Base-by-base conservation (phyloP, 2,113 vertebrate species). In the Pyrgilauda ruficollis region DNA sequence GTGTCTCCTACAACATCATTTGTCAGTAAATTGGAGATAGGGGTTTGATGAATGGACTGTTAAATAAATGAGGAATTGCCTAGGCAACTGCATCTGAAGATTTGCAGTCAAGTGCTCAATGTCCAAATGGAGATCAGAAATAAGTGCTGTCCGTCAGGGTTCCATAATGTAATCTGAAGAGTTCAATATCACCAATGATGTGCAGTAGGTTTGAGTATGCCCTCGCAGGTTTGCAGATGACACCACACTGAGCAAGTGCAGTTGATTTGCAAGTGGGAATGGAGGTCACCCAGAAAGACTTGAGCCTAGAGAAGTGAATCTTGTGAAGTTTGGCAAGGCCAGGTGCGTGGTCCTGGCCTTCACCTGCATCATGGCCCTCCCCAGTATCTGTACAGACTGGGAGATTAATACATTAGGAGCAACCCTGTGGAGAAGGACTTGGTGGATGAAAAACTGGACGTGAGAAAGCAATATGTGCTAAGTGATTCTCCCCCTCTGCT, bases 231-330 rank as follows among this genome's bases (percentile, higher is more conserved):
- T 47, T 78, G 61, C 1, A 4, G 37, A 20, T 78, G 61, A 20
- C 20, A 5, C 33, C 26, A 11, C 0, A 0, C 26, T 69, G 30
- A 69, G 59, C 4, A 4, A 52, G 28, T 59, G 44, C 8, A 28
- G 26, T 64, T 64, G 16, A 16, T 50, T 33, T 1, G 1, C 30
- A 27, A 7, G 39, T 33, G 22, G 43, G 13, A 69, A 37, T 26
- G 28, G 30, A 18, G 0, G 1, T 33, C 7, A 17, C 24, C 15
- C 14, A 33, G 46, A 35, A 37, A 27, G 24, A 39, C 6, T 39
- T 47, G 8, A 58, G 43, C 14, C 43, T 72, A 5, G 18, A 44
- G 30, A 12, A 43, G 18, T 3, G 4, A 43, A 39, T 37, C 7
- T 61, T 1, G 3, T 26, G 15, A 61, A 26, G 30, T 47, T 79